Base-by-base conservation (phyloP, 2,113 vertebrate species). In the Sinosuthora webbiana region DNA sequence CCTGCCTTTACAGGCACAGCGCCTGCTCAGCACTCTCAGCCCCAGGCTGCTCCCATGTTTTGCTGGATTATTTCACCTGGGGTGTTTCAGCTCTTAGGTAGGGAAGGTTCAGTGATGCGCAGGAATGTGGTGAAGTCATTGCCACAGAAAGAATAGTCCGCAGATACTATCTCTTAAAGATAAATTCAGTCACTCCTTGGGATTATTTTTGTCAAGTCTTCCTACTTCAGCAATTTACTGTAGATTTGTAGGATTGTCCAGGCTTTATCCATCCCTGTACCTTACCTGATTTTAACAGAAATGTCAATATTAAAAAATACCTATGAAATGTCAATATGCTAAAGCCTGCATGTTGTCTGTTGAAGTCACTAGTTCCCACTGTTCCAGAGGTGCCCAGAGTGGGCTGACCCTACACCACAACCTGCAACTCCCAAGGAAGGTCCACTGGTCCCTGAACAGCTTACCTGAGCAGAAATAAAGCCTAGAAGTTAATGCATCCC, bases 91-190 rank as follows among this genome's bases (percentile, higher is more conserved):
- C 59, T 42, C 49, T 42, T 37, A 2, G 4, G 64, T 37, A 2
- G 3, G 64, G 35, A 74, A 24, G 55, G 55, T 31, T 76, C 24
- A 11, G 33, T 13, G 53, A 22, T 22, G 33, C 0, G 0, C 7
- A 7, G 74, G 49, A 63, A 25, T 24, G 37, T 1, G 0, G 13
- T 60, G 39, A 47, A 71, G 65, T 64, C 75, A 17, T 44, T 2
- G 2, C 20, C 28, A 31, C 47, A 17, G 53, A 23, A 71, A 71
- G 56, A 42, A 23, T 1, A 59, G 20, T 44, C 28, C 65, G 23
- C 49, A 67, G 0, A 52, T 67, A 44, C 20, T 21, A 9, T 33
- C 23, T 56, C 37, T 83, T 57, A 81, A 35, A 82, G 30, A 42
- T n/a, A 1, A 2, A 27, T 75, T 76, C 41, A n/a, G 8, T 76